Base-by-base conservation (phyloP, 2,888 invertebrate genomes). In the Rhodophaea formosa region DNA sequence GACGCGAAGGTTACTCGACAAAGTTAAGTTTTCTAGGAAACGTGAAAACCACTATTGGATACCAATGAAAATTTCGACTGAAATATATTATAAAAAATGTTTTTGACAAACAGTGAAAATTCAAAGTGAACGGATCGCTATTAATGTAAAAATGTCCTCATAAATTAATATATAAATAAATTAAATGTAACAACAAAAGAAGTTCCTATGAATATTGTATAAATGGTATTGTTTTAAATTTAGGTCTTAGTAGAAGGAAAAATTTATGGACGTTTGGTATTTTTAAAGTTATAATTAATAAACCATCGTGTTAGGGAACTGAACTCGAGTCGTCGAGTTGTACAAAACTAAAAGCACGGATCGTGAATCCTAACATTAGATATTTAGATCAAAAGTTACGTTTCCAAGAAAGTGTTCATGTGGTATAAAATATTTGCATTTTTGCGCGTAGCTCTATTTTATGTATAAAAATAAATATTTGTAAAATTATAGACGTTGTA, bases 121-220 rank as follows among this genome's bases (percentile, higher is more conserved):
- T 73, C 72, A 72, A 84, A 78, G 88, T 89, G 88, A 84, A 89
- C 74, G 81, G 88, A 90, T 91, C 88, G 89, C 91, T 91, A 89
- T 91, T 89, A 89, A 88, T 91, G 88, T 90, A 90, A 88, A 86
- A 84, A 87, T 80, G 80, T 89, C 88, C 88, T 89, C 88, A 84
- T 88, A 85, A 86, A 87, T 79, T 87, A 88, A 88, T 90, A 88
- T 89, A 89, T 89, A 82, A 88, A 87, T 88, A 87, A 90, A 90
- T 86, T 88, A 76, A 84, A 89, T 88, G 84, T 89, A 88, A 90
- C 89, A 90, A 90, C 89, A 90, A 90, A 89, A 88, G 88, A 90
- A 91, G 91, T 91, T 90, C 91, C 91, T 91, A 91, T 90, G 86
- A 88, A 88, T 88, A 88, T 88, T 90, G 88, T 90, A 89, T 90